Base-by-base conservation (phyloP, 1,140 invertebrate species). In the Berghia stephanieae region DNA sequence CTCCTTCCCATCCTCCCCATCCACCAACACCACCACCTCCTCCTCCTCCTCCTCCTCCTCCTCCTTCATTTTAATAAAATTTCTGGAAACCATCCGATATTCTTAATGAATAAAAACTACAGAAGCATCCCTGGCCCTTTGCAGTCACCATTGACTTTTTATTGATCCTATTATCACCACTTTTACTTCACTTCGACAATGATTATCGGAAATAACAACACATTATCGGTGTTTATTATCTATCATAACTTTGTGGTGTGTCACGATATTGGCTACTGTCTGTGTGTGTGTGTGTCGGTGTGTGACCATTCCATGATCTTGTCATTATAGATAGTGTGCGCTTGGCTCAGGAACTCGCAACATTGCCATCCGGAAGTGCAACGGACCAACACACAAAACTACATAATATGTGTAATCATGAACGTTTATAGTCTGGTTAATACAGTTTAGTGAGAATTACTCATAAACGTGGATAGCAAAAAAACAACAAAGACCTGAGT, bases 231-330 rank as follows among this genome's bases (percentile, higher is more conserved):
- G 43, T 67, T 76, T 24, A 42, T 31, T 75, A 55, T 6, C 40
- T 27, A n/a, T 60, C 55, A 60, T 31, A 6, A n/a, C n/a, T 31
- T 60, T 60, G 34, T 60, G 55, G 34, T 31, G 55, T 60, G 55
- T 60, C 34, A 31, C 34, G 8, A 18, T 18, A 13, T n/a, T 13
- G 13, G n/a, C 46, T 13, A 49, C 13, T n/a, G 1, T 60, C 24
- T 60, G 18, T 60, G 55, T 60, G 8, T 60, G 55, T 60, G 55
- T 60, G 55, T 60, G 55, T 60, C 8, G 24, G 55, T 60, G 55
- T 60, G 55, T 27, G 13, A 49, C 13, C 46, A 49, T 49, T 16
- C 46, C n/a, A n/a, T 49, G 46, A 16, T 49, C n/a, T 49, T 49
- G 13, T n/a, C n/a, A n/a, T n/a, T n/a, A n/a, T n/a, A n/a, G n/a